These are phyloP conservation scores for Pandemis cinnamomeana DNA, from an alignment of 2,888 invertebrate species.

Conservation along the genomic window DNA sequence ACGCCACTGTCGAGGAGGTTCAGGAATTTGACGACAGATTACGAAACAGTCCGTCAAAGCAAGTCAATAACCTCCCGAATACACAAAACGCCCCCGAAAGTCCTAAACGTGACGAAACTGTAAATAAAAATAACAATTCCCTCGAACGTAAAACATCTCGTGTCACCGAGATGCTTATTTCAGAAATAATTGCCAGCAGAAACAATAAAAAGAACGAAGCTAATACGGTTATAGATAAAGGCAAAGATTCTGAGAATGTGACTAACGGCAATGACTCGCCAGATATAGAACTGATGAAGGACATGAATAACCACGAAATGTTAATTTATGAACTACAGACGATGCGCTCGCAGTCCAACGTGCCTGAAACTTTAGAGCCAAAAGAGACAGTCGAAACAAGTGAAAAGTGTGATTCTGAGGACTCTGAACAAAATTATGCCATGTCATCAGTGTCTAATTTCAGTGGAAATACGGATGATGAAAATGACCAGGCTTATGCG, in stretches of 20 bases:
- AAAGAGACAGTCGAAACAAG: slow-evolving; percentile 60
- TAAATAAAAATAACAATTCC: slow-evolving; percentile 72
- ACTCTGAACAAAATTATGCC: slow-evolving; percentile 74
- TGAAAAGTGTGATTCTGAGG: slow-evolving; percentile 73
- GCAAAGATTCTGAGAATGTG: slow-evolving; percentile 66
- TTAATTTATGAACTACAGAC: slow-evolving; percentile 88
- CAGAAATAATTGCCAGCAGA: slow-evolving; percentile 80
- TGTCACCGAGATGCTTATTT: slow-evolving; percentile 81
- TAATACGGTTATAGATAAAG: slow-evolving; percentile 79
- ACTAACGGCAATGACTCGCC: slow-evolving; percentile 64
- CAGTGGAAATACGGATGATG: slow-evolving; percentile 73
- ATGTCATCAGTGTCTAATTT: slow-evolving; percentile 64
- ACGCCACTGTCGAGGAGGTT: slow-evolving; percentile 78
- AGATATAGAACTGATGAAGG: slow-evolving; percentile 71
- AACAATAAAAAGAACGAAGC: slow-evolving; percentile 78
- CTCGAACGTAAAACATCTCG: slow-evolving; percentile 79
- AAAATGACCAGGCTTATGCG: slow-evolving; percentile 74
- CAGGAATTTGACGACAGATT: slow-evolving; percentile 76
- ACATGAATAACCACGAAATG: slow-evolving; percentile 87
- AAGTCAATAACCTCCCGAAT: slow-evolving; percentile 57
- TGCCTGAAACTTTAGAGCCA: slow-evolving; percentile 62
- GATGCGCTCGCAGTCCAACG: slow-evolving; percentile 84
- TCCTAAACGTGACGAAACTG: slow-evolving; percentile 59
- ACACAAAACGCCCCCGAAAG: slow-evolving; percentile 53
- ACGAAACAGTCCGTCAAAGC: slow-evolving; percentile 69